These are phyloP conservation scores for Sarcophaga peregrina DNA, from an alignment of 1,140 invertebrate genomes.

Conservation along the genomic window DNA sequence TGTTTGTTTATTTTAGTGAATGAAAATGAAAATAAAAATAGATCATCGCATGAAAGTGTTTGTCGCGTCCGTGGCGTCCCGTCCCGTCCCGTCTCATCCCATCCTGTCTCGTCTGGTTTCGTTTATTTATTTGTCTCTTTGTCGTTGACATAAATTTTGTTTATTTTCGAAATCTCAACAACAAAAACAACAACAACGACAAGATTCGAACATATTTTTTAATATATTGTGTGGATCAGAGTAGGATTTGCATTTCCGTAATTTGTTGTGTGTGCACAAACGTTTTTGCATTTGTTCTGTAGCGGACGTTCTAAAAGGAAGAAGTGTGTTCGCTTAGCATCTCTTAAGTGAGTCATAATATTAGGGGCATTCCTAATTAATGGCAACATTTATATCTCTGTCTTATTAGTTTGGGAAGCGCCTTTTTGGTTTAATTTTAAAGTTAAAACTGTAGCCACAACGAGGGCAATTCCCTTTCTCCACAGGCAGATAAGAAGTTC, in stretches of 20 bases:
- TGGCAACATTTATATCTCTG: no score
- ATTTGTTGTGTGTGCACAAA: neutral
- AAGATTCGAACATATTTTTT: neutral
- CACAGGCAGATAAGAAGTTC: no score
- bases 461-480: no score
- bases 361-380: no score
- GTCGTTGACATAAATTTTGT: conserved; percentile 10
- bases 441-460: no score
- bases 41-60: neutral
- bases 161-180: neutral
- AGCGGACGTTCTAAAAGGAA: neutral
- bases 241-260: neutral
- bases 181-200: no score
- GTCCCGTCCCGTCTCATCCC: neutral
- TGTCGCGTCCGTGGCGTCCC: neutral
- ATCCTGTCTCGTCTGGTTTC: no score
- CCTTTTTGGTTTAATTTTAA: no score
- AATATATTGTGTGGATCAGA: neutral
- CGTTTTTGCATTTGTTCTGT: neutral
- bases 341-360: no score
- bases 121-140: neutral
- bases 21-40: conserved; percentile 6
- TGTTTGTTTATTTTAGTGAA: neutral
- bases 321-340: neutral
- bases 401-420: no score